Percentiles rank a stretch among this genome's conserved stretches.
Conservation (phyloP, 2,797 vertebrate genomes). For the Argentina silus region DNA sequence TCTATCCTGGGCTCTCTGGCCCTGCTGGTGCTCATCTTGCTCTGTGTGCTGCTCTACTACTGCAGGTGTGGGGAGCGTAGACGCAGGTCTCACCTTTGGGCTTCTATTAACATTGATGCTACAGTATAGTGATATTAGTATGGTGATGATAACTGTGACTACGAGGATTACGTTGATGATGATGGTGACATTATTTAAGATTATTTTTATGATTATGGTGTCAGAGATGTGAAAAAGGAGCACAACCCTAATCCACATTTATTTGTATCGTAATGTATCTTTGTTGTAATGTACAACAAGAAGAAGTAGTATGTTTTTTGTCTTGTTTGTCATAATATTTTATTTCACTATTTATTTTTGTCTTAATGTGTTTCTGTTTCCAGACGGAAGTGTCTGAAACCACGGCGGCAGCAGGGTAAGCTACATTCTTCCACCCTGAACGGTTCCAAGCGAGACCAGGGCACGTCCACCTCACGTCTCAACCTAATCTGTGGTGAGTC, state of each 20-base stretch:
- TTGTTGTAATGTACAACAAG: not conserved
- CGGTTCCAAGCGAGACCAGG: slow-evolving; percentile 88
- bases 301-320: not conserved
- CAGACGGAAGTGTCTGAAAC: slow-evolving; percentile 93
- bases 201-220: too few species aligned
- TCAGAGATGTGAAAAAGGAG: too few species aligned
- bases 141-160: too few species aligned
- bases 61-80: slow-evolving; percentile 85
- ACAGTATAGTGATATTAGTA: too few species aligned
- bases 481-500: slow-evolving; percentile 94
- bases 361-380: slow-evolving; percentile 37
- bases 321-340: not conserved
- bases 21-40: slow-evolving; percentile 90
- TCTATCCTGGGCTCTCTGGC: slow-evolving; percentile 93
- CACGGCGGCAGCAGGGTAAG: slow-evolving; percentile 90
- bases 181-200: too few species aligned
- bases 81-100: slow-evolving; percentile 55
- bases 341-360: not conserved
- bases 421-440: slow-evolving; percentile 83
- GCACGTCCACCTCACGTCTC: slow-evolving; percentile 92
- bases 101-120: slow-evolving; percentile 28
- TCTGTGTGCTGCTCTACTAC: slow-evolving; percentile 97
- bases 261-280: not conserved
- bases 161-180: too few species aligned
- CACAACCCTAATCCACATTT: too few species aligned